Conservation (phyloP, 2,888 invertebrate genomes). For the Frankliniella fusca region DNA sequence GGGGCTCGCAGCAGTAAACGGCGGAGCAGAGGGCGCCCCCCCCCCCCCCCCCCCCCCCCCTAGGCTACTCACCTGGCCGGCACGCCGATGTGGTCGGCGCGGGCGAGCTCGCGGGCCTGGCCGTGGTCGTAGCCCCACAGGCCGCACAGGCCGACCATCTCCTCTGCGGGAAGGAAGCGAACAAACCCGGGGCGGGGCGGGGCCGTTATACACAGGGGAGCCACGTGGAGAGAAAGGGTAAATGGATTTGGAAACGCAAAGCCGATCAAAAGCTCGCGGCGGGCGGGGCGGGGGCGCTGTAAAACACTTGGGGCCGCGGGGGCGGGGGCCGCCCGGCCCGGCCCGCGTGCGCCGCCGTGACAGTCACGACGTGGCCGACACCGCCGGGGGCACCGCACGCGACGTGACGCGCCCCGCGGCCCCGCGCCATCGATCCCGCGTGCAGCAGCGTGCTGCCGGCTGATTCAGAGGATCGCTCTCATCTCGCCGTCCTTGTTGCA, state of each 20-base stretch:
- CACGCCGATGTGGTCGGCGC: constrained; percentile 31
- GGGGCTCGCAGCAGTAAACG: background rate
- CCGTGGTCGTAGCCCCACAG: constrained; percentile 61
- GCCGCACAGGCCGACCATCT: constrained; percentile 71
- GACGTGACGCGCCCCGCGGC: background rate
- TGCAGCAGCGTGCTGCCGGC: too few relatives aligned
- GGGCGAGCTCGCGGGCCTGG: background rate
- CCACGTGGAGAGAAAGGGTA: background rate
- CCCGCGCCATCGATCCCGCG: background rate
- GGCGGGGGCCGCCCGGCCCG: background rate
- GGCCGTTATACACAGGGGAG: too few relatives aligned
- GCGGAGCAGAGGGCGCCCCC: too few relatives aligned
- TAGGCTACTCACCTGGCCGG: constrained; percentile 31
- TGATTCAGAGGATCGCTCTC: too few relatives aligned
- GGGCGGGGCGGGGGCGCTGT: background rate
- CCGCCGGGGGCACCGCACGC: background rate
- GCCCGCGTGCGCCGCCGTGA: background rate
- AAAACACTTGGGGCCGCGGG: too few relatives aligned
- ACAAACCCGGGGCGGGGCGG: background rate
- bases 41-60: too few relatives aligned
- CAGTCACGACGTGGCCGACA: background rate
- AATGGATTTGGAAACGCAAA: background rate
- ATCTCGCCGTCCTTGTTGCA: too few relatives aligned
- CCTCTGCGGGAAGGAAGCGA: constrained; percentile 58
- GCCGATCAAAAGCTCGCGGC: background rate